Evolutionary conservation across 2,797 vertebrate genomes (phyloP).

Genomic region (Muscicapa comitata): DNA sequence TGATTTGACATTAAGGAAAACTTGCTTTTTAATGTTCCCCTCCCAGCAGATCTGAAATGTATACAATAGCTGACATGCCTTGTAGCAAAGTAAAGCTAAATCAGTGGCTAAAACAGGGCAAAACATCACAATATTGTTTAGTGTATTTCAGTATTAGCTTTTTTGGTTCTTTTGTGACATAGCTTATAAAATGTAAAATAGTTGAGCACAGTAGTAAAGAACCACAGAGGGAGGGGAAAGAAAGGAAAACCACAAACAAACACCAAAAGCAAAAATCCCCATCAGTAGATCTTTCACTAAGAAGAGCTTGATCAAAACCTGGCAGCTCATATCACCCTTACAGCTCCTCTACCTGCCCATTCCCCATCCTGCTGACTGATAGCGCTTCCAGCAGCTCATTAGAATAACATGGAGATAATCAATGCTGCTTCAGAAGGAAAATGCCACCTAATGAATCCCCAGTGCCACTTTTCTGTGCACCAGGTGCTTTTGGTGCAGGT

Average conservation of each 20-base stretch:
- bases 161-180: not conserved
- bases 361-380: not conserved
- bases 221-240: fast-evolving
- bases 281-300: not conserved
- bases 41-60: not conserved
- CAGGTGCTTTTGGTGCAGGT: not conserved
- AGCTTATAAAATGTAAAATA: not conserved
- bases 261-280: fast-evolving
- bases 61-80: not conserved
- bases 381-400: not conserved
- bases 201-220: not conserved
- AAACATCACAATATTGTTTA: not conserved
- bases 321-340: not conserved
- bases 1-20: not conserved
- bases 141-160: not conserved
- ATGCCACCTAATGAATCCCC: constrained; percentile 27
- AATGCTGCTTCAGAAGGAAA: constrained; percentile 7
- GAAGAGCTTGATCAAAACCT: not conserved
- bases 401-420: not conserved
- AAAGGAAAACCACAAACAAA: not conserved
- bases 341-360: not conserved
- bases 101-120: not conserved
- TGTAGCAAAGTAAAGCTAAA: not conserved
- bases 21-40: not conserved
- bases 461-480: not conserved